Conservation (phyloP, 2,797 vertebrate species). For the Tokudaia muenninki region DNA sequence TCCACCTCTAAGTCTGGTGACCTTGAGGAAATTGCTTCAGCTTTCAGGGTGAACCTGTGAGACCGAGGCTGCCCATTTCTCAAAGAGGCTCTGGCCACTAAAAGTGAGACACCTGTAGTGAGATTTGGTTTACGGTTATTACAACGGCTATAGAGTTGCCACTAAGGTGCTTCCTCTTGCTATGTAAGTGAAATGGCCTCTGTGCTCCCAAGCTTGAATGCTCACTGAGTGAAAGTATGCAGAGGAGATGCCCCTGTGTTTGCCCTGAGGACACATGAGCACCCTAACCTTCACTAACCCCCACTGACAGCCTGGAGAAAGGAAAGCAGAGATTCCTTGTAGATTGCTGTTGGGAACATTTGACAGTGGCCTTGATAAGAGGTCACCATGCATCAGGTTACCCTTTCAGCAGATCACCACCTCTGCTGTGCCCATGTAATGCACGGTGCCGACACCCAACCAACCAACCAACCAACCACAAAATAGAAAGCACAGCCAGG, state of each 20-base stretch:
- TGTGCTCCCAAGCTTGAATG: neutral
- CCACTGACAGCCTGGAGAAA: neutral
- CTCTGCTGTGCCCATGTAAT: neutral
- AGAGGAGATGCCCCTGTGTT: neutral
- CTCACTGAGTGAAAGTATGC: neutral
- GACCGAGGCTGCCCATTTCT: neutral
- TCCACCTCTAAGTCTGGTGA: neutral
- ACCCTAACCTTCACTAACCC: neutral
- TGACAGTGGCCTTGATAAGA: conserved; percentile 32
- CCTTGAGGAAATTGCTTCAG: conserved; percentile 16
- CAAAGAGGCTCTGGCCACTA: neutral
- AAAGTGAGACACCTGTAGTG: neutral
- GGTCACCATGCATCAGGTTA: conserved; percentile 23
- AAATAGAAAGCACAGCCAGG: conserved; percentile 43
- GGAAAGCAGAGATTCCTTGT: neutral
- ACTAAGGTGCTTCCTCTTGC: neutral
- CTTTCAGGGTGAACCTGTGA: neutral
- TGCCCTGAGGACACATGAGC: neutral
- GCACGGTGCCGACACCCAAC: neutral
- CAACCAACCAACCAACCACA: neutral
- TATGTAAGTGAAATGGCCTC: neutral
- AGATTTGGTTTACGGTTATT: neutral
- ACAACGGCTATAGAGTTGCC: neutral
- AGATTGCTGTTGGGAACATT: neutral
- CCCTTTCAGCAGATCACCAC: conserved; percentile 30